Conservation (phyloP, 2,888 invertebrate species). For the Deroplatys truncata region DNA sequence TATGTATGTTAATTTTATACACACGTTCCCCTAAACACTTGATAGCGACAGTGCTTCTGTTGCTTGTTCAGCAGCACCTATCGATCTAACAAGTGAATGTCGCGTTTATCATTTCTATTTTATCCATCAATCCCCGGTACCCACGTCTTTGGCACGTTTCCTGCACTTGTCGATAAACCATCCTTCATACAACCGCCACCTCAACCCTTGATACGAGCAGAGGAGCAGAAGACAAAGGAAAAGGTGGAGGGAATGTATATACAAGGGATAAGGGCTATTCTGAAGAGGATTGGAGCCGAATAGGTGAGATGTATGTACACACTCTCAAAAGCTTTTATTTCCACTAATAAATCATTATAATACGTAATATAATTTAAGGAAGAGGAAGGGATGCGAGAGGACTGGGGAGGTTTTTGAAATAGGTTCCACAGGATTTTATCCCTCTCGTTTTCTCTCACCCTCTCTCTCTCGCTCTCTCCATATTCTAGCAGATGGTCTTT, state of each 20-base stretch:
- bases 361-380: conserved; percentile 47
- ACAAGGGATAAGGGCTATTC: conserved; percentile 2
- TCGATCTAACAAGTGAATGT: background rate
- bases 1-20: no score
- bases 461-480: background rate
- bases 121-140: conserved; percentile 20
- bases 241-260: conserved; percentile 10
- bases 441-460: conserved; percentile 32
- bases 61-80: background rate
- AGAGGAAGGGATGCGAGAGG: conserved; percentile 16
- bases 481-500: conserved; percentile 48
- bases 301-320: conserved; percentile 11
- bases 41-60: background rate
- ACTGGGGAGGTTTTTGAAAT: conserved; percentile 11
- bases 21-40: no score
- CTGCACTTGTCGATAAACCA: conserved; percentile 23
- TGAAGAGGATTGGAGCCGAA: conserved; percentile 4
- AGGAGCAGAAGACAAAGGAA: background rate
- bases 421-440: conserved; percentile 43
- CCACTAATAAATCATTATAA: conserved; percentile 49
- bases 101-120: background rate
- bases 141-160: conserved; percentile 25
- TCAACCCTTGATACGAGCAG: background rate
- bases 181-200: conserved; percentile 8
- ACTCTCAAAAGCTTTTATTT: conserved; percentile 40